Percentiles rank a stretch among this genome's conserved stretches.
Evolutionary conservation across 2,888 invertebrate genomes (phyloP).

Genomic region (Xanthostigma xanthostigma): DNA sequence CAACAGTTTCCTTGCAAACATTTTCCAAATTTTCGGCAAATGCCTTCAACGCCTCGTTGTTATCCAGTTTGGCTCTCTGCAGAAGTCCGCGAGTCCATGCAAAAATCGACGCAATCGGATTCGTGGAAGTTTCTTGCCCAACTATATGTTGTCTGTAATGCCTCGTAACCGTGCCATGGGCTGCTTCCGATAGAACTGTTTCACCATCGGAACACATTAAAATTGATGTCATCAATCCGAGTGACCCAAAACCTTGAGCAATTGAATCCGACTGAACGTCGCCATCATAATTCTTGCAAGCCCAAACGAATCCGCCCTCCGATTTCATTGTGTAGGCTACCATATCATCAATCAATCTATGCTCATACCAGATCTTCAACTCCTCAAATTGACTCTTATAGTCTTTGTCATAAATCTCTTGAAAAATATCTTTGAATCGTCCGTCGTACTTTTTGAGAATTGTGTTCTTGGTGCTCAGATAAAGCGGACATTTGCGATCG

Average conservation of each 20-base stretch:
- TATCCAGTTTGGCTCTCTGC: constrained; percentile 88
- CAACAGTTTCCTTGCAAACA: constrained; percentile 90
- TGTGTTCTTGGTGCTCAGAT: constrained; percentile 93
- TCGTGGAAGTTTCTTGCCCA: constrained; percentile 97
- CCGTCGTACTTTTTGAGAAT: constrained; percentile 95
- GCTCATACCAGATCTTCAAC: constrained; percentile 91
- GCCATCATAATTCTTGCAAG: constrained; percentile 98
- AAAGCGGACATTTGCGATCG: constrained; percentile 71
- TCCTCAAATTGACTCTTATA: constrained; percentile 77
- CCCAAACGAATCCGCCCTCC: constrained; percentile 98
- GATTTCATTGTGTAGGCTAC: constrained; percentile 97
- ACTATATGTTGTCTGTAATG: constrained; percentile 80
- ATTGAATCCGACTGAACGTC: constrained; percentile 98
- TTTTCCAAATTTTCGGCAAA: constrained; percentile 77
- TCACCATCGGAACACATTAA: constrained; percentile 93
- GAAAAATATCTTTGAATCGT: constrained; percentile 92
- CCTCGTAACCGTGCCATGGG: constrained; percentile 92
- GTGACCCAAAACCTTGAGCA: constrained; percentile 90
- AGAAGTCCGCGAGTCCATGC: constrained; percentile 93
- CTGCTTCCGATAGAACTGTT: constrained; percentile 96
- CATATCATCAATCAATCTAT: constrained; percentile 97
- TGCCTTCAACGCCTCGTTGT: constrained; percentile 54
- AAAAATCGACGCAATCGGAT: constrained; percentile 97
- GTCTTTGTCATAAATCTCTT: constrained; percentile 80
- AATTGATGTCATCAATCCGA: constrained; percentile 97